A percentile compares a stretch with the other conserved stretches of the same genome.
Evolutionary conservation across 1,140 invertebrate genomes (phyloP).

Genomic region (Antheraea mylitta): DNA sequence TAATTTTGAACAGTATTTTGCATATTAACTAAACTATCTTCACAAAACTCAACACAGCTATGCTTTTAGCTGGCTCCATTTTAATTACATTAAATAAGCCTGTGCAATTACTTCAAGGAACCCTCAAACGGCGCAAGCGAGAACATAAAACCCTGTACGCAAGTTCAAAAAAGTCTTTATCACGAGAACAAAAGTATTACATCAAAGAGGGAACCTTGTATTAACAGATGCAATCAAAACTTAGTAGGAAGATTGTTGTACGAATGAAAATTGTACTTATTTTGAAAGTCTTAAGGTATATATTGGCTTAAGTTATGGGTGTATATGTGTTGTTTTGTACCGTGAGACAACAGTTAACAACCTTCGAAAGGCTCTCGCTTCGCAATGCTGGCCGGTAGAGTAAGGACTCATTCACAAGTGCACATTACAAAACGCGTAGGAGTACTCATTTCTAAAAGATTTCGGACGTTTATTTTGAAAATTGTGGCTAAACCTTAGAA

Average conservation of each 20-base stretch:
- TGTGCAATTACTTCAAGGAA: too few species aligned
- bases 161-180: constrained; percentile 7
- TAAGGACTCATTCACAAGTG: not conserved
- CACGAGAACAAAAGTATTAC: constrained; percentile 6
- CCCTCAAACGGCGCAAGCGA: not conserved
- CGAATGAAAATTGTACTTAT: not conserved
- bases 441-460: not conserved
- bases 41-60: too few species aligned
- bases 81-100: not conserved
- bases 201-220: constrained; percentile 12
- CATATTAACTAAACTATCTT: too few species aligned
- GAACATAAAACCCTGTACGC: not conserved
- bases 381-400: constrained; percentile 16
- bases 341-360: constrained; percentile 12
- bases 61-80: not conserved
- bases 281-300: not conserved
- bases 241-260: not conserved
- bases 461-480: not conserved
- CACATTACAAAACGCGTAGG: not conserved
- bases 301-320: not conserved
- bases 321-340: not conserved
- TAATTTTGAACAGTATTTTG: too few species aligned
- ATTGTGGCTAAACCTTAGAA: too few species aligned
- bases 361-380: constrained; percentile 23
- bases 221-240: constrained; percentile 15